These are phyloP conservation scores for Oegoconia quadripuncta DNA, from an alignment of 2,888 invertebrate species.

Conservation along the genomic window DNA sequence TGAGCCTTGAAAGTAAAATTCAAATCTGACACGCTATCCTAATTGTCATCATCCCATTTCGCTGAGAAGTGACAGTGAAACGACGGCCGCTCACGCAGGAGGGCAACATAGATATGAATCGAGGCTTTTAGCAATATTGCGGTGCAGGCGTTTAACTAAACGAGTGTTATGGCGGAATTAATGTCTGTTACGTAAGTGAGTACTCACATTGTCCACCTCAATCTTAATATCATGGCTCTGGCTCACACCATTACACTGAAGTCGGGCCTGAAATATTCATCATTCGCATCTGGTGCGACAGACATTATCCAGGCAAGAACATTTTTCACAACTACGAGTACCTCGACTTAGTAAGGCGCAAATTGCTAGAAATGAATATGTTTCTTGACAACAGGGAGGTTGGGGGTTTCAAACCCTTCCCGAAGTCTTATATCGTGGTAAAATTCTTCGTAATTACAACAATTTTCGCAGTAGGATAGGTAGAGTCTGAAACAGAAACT, in stretches of 20 bases:
- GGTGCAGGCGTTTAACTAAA: slow-evolving; percentile 46
- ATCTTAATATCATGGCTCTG: slow-evolving; percentile 34
- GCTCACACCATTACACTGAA: slow-evolving; percentile 1
- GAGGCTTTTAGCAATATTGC: slow-evolving; percentile 63
- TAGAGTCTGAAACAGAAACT: no score
- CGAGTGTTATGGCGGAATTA: slow-evolving; percentile 61
- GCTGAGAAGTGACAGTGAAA: slow-evolving; percentile 37
- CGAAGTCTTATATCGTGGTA: no score
- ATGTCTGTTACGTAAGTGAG: slow-evolving; percentile 52
- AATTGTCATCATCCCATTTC: slow-evolving; percentile 31
- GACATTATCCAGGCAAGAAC: not conserved
- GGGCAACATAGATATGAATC: slow-evolving; percentile 49
- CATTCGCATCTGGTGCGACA: slow-evolving; percentile 1
- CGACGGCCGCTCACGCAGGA: slow-evolving; percentile 30
- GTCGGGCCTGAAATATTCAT: slow-evolving; percentile 9
- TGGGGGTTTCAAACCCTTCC: no score
- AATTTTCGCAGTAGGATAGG: no score
- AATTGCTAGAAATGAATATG: no score
- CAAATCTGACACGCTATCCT: slow-evolving; percentile 25
- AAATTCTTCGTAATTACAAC: no score
- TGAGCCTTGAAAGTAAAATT: slow-evolving; percentile 7
- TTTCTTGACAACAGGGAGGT: no score
- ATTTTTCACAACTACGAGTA: not conserved
- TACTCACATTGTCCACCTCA: slow-evolving; percentile 51
- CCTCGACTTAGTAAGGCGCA: not conserved